phyloP scores from a whole-genome alignment of 2,888 invertebrate genomes.

The Chromoteleia sp. region DNA sequence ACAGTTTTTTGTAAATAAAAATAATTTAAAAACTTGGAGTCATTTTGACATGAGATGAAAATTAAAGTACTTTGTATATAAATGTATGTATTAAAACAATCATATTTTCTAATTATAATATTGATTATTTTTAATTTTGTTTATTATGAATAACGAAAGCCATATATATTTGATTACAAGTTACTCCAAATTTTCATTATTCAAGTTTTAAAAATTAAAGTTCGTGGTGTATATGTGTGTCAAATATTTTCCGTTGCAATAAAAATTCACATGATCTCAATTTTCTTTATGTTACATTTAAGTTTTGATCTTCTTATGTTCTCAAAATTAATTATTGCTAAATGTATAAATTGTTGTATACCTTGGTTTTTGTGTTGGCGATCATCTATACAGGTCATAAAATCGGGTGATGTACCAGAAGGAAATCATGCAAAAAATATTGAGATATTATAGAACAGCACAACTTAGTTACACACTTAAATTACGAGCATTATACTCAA shows the following conservation, averaged over 20 bases:
- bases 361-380: constrained; percentile 82
- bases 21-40: neutral
- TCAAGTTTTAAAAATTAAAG: neutral
- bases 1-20: neutral
- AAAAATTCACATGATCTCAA: neutral
- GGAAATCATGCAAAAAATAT: constrained; percentile 65
- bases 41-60: too few relatives aligned
- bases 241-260: neutral
- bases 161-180: too few relatives aligned
- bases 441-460: constrained; percentile 6
- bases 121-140: too few relatives aligned
- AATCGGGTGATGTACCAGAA: constrained; percentile 80
- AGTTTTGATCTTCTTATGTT: neutral
- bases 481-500: neutral
- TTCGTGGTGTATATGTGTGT: neutral
- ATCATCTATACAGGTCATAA: constrained; percentile 81
- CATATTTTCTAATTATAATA: neutral
- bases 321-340: constrained; percentile 9
- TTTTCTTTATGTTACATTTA: neutral
- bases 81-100: too few relatives aligned
- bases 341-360: constrained; percentile 76
- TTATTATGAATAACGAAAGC: too few relatives aligned
- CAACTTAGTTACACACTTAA: neutral
- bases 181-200: neutral
- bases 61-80: too few relatives aligned